Percentiles rank a stretch among this genome's conserved stretches.
phyloP scores from a whole-genome alignment of 2,113 vertebrate species.

The Acrocephalus kingi region DNA sequence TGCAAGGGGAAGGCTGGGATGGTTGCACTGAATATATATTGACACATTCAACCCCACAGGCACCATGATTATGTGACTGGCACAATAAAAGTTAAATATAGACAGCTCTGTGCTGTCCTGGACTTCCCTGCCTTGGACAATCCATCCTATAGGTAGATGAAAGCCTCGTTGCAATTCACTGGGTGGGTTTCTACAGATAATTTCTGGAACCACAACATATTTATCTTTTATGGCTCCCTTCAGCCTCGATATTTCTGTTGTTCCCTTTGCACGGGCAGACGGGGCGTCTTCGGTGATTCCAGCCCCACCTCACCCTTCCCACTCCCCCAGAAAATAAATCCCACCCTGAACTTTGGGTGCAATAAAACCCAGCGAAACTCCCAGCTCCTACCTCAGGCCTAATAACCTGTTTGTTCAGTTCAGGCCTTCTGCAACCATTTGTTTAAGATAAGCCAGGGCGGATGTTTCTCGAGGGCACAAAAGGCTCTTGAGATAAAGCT shows the following conservation, averaged over 20 bases:
- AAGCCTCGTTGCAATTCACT: neutral
- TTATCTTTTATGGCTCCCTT: neutral
- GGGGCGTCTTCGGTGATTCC: fast-evolving
- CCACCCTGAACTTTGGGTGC: constrained; percentile 16
- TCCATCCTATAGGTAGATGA: neutral
- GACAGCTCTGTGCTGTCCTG: neutral
- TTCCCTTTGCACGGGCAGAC: neutral
- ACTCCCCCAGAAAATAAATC: neutral
- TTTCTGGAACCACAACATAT: neutral
- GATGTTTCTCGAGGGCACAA: constrained; percentile 35
- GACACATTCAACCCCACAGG: neutral
- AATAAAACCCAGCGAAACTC: neutral
- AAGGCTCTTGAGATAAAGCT: constrained; percentile 30
- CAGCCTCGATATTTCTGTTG: neutral
- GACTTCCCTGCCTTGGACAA: neutral
- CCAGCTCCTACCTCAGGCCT: neutral
- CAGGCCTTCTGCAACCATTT: constrained; percentile 37
- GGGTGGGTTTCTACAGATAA: neutral
- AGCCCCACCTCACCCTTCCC: neutral
- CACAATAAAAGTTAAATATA: neutral
- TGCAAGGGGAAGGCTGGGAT: neutral
- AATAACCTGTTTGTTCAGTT: constrained; percentile 53
- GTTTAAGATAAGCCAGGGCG: constrained; percentile 39
- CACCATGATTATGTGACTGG: fast-evolving
- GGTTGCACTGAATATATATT: neutral